Evolutionary conservation across 2,888 invertebrate genomes (phyloP).

Genomic region (Heliconius aoede): DNA sequence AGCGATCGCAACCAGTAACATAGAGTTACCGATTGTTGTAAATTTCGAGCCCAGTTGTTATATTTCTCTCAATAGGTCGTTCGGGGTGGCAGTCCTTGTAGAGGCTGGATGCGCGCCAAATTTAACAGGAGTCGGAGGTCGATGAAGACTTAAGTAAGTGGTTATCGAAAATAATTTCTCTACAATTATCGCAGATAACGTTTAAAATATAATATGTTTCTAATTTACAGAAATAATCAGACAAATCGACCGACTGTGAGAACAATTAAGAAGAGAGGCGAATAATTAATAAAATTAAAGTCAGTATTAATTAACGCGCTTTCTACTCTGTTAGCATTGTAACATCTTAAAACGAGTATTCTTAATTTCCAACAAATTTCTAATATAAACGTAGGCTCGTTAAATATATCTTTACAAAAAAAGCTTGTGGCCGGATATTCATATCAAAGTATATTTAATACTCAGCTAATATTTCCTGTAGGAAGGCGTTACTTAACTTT

Average conservation of each 20-base stretch:
- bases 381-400: constrained; percentile 22
- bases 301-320: constrained; percentile 32
- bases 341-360: constrained; percentile 30
- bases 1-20: neutral
- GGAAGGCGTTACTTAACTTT: constrained; percentile 15
- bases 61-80: constrained; percentile 23
- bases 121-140: constrained; percentile 18
- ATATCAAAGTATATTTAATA: constrained; percentile 11
- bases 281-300: constrained; percentile 29
- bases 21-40: constrained; percentile 17
- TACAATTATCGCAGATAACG: neutral
- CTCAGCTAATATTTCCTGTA: constrained; percentile 11
- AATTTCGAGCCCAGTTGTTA: constrained; percentile 25
- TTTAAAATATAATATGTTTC: too few species aligned
- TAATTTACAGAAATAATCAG: neutral
- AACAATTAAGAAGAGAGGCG: constrained; percentile 21
- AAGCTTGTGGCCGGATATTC: constrained; percentile 17
- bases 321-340: constrained; percentile 24
- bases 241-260: constrained; percentile 9
- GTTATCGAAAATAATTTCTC: constrained; percentile 3
- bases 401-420: constrained; percentile 23
- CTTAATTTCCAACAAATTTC: constrained; percentile 29
- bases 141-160: constrained; percentile 1
- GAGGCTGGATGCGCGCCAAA: constrained; percentile 22
- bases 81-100: constrained; percentile 18